Evolutionary conservation across 2,888 invertebrate species (phyloP).

Genomic region (Eumacrocentrus americanus): DNA sequence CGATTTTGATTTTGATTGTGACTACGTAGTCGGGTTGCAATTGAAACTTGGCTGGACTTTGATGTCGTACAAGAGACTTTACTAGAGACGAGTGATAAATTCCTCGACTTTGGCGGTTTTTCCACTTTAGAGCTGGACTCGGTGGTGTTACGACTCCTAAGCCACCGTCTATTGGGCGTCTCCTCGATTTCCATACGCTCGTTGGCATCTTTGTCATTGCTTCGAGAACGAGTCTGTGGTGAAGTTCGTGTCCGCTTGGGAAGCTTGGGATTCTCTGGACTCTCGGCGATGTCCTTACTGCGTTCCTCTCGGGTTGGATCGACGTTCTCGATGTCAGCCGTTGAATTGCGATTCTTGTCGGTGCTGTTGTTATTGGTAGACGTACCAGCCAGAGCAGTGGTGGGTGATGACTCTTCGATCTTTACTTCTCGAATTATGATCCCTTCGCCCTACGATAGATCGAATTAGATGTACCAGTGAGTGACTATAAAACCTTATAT

Average conservation of each 20-base stretch:
- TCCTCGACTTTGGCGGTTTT: constrained; percentile 12
- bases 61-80: constrained; percentile 26
- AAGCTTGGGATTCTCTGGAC: constrained; percentile 37
- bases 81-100: constrained; percentile 24
- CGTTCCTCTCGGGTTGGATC: constrained; percentile 40
- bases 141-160: constrained; percentile 32
- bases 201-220: constrained; percentile 6
- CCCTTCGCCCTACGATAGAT: constrained; percentile 25
- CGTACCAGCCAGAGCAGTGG: constrained; percentile 20
- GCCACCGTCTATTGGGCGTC: constrained; percentile 34
- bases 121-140: constrained; percentile 6
- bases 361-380: constrained; percentile 49
- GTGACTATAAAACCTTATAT: constrained; percentile 25
- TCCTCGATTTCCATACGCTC: not conserved
- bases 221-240: constrained; percentile 19
- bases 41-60: constrained; percentile 37
- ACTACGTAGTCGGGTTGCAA: constrained; percentile 52
- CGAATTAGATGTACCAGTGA: constrained; percentile 44
- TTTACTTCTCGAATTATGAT: constrained; percentile 30
- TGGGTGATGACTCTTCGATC: constrained; percentile 38
- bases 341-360: constrained; percentile 53
- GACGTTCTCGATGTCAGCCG: constrained; percentile 25
- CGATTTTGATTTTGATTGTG: constrained; percentile 38
- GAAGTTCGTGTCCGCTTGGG: constrained; percentile 22
- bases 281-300: constrained; percentile 40